phyloP scores from a whole-genome alignment of 1,140 invertebrate genomes.

The Pomacea maculata region DNA sequence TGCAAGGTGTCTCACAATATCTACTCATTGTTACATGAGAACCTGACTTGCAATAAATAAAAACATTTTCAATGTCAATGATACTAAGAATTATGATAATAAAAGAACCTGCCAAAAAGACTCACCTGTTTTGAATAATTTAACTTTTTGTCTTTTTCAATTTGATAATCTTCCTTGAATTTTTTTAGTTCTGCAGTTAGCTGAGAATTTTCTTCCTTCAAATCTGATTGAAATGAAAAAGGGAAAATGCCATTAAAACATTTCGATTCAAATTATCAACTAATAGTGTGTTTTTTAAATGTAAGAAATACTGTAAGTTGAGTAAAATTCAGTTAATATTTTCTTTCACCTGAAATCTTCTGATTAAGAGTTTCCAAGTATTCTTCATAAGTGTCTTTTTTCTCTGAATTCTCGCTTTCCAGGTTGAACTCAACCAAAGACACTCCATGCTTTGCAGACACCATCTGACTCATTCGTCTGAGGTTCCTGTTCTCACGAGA shows the following conservation, averaged over 20 bases:
- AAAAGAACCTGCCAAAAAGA: not conserved
- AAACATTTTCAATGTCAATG: too few relatives aligned
- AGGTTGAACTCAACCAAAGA: not conserved
- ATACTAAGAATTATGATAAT: too few relatives aligned
- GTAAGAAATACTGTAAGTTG: not conserved
- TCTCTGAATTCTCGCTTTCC: not conserved
- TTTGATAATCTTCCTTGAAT: slow-evolving; percentile 7
- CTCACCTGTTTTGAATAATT: not conserved
- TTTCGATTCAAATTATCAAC: too few relatives aligned
- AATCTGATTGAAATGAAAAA: not conserved
- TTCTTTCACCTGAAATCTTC: slow-evolving; percentile 4
- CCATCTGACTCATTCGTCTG: slow-evolving; percentile 1
- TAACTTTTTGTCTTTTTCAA: slow-evolving; percentile 4
- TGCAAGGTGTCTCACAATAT: too few relatives aligned
- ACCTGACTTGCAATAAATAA: too few relatives aligned
- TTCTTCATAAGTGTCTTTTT: not conserved
- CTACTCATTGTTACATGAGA: too few relatives aligned
- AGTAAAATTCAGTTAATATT: not conserved
- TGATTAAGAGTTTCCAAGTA: slow-evolving; percentile 11
- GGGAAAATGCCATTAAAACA: not conserved
- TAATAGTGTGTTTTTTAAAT: not conserved
- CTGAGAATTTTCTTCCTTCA: slow-evolving; percentile 9
- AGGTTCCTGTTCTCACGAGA: slow-evolving; percentile 8
- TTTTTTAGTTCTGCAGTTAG: not conserved
- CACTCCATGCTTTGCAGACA: not conserved